Percentiles rank a stretch among this genome's conserved stretches.
These are phyloP conservation scores for Acleris emargana DNA, from an alignment of 2,888 invertebrate species.

Conservation along the genomic window DNA sequence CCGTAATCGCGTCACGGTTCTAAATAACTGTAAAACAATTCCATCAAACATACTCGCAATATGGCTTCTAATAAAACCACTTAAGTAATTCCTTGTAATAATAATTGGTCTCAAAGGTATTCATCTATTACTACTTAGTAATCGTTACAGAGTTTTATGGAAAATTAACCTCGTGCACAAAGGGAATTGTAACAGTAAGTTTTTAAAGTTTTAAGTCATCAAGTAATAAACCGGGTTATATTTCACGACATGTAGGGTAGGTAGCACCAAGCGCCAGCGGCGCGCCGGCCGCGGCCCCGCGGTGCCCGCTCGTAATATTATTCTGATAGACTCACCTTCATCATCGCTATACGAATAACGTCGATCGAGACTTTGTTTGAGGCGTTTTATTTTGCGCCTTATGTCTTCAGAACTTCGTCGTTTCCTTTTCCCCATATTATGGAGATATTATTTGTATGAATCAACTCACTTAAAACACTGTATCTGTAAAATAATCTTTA, in stretches of 20 bases:
- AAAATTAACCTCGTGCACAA: background rate
- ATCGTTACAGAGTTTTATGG: too few species aligned
- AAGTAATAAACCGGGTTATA: background rate
- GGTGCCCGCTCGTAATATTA: background rate
- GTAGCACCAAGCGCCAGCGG: background rate
- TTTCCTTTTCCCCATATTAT: background rate
- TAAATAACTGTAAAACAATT: too few species aligned
- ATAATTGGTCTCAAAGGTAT: too few species aligned
- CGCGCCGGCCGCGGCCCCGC: background rate
- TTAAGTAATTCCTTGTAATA: too few species aligned
- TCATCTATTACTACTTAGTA: too few species aligned
- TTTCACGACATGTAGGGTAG: background rate
- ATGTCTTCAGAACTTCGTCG: background rate
- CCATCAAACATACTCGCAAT: too few species aligned
- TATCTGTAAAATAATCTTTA: too few species aligned
- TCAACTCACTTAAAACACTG: background rate
- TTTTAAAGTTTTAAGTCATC: background rate
- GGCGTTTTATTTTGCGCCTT: constrained; percentile 1
- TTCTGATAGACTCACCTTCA: background rate
- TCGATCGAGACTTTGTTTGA: constrained; percentile 1
- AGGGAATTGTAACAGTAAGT: background rate
- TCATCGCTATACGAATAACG: background rate
- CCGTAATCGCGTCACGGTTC: too few species aligned
- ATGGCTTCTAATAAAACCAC: too few species aligned
- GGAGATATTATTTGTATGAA: background rate